These are phyloP conservation scores for Myiozetetes cayanensis DNA, from an alignment of 2,113 vertebrate species.

Conservation along the genomic window DNA sequence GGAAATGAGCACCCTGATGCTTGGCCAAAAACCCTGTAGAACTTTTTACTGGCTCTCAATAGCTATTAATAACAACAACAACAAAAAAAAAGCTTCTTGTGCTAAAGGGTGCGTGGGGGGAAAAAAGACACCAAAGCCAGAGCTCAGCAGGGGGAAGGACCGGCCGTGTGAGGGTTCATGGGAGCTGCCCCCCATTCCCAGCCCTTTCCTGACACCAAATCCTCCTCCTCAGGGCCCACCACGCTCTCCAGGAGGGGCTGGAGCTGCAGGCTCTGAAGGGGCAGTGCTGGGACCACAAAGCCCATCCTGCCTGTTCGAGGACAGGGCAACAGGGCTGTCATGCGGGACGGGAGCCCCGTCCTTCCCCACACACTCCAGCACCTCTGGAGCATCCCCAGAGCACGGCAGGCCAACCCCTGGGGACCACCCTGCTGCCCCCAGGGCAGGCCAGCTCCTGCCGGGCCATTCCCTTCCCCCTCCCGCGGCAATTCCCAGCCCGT, in stretches of 20 bases:
- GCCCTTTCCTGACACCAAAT: fast-evolving
- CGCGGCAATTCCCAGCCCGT: not conserved
- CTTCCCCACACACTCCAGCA: not conserved
- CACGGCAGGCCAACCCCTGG: not conserved
- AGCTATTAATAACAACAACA: not conserved
- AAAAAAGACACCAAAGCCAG: not conserved
- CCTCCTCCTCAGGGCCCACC: not conserved
- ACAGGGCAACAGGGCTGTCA: not conserved
- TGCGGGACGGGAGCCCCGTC: fast-evolving
- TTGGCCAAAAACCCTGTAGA: not conserved
- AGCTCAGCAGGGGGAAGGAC: not conserved
- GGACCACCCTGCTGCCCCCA: not conserved
- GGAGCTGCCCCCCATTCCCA: not conserved
- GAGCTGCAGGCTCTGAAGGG: not conserved
- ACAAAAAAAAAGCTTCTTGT: not conserved
- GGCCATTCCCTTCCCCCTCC: not conserved
- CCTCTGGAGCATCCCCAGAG: not conserved
- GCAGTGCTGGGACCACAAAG: not conserved
- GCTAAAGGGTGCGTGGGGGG: not conserved
- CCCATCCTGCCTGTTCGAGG: not conserved
- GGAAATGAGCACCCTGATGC: conserved; percentile 3
- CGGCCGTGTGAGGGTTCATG: fast-evolving
- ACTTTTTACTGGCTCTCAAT: conserved; percentile 22
- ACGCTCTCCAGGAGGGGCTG: not conserved
- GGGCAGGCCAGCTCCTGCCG: not conserved